Conservation (phyloP, 2,797 vertebrate species). For the Channa striata region DNA sequence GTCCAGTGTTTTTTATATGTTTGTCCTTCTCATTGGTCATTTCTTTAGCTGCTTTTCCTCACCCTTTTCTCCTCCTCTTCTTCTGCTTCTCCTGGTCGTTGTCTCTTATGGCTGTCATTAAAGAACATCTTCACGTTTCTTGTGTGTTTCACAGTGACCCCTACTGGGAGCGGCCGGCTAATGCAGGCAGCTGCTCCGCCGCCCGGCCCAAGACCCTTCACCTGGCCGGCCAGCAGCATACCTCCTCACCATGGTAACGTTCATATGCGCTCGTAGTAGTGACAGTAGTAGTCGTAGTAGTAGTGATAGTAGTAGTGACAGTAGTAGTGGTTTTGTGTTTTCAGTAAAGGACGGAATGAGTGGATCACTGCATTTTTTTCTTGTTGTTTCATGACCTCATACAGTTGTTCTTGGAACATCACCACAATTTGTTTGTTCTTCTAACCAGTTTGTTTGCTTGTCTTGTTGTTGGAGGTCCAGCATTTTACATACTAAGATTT, state of each 20-base stretch:
- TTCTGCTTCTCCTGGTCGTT: conserved; percentile 36
- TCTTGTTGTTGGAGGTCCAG: no score
- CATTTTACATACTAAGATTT: no score
- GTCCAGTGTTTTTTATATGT: neutral
- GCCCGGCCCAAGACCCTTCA: conserved; percentile 89
- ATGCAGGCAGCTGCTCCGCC: conserved; percentile 87
- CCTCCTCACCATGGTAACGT: conserved; percentile 89
- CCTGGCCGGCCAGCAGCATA: conserved; percentile 88
- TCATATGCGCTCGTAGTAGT: conserved; percentile 43
- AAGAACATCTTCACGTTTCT: conserved; percentile 75
- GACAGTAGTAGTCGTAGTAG: conserved; percentile 31
- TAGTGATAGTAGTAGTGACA: conserved; percentile 2
- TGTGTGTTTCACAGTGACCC: conserved; percentile 85
- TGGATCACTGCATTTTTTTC: neutral
- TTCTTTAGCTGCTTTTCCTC: neutral
- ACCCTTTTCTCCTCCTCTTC: neutral
- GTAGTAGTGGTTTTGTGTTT: conserved; percentile 5
- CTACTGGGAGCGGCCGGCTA: conserved; percentile 88
- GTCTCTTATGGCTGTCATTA: conserved; percentile 54
- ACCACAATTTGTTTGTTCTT: no score
- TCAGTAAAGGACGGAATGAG: neutral
- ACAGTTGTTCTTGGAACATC: no score
- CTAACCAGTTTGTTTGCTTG: no score
- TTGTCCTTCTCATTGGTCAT: neutral
- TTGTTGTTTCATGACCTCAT: neutral